A percentile compares a stretch with the other conserved stretches of the same genome.
phyloP scores from a whole-genome alignment of 64 coral and sea anemone genomes.

The Anthopleura sola region DNA sequence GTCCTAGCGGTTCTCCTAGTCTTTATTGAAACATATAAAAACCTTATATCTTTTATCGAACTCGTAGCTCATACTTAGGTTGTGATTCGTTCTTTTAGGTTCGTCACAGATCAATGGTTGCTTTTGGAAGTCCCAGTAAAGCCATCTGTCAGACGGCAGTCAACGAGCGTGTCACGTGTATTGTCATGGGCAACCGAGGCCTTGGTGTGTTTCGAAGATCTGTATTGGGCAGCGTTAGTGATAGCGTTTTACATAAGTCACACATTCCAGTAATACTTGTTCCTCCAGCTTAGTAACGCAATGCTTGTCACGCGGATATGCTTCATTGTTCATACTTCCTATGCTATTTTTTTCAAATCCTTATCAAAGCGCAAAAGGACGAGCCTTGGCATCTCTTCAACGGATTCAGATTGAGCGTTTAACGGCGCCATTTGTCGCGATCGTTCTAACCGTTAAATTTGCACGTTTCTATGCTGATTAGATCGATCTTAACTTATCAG shows the following conservation, averaged over 20 bases:
- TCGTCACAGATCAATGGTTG: constrained; percentile 24
- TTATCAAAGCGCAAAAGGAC: no score
- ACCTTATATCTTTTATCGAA: no score
- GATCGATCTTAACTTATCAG: no score
- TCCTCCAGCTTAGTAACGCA: constrained; percentile 37
- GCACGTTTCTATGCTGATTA: no score
- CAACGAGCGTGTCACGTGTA: constrained; percentile 36
- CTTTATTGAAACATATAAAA: no score
- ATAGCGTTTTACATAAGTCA: constrained; percentile 50
- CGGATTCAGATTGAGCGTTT: no score
- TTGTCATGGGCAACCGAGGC: constrained; percentile 53
- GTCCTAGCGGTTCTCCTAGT: no score
- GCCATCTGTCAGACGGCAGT: constrained; percentile 35
- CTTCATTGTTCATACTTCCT: no score
- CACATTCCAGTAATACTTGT: constrained; percentile 47
- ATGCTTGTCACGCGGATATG: background rate
- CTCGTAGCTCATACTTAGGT: background rate
- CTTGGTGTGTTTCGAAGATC: constrained; percentile 52
- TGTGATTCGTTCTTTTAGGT: background rate
- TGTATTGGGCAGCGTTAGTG: constrained; percentile 54
- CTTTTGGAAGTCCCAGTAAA: constrained; percentile 27
- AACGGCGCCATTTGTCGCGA: no score
- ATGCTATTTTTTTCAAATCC: no score
- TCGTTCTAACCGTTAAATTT: no score
- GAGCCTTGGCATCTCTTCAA: no score